Evolutionary conservation across 2,888 invertebrate species (phyloP).

Genomic region (Carterocephalus palaemon): DNA sequence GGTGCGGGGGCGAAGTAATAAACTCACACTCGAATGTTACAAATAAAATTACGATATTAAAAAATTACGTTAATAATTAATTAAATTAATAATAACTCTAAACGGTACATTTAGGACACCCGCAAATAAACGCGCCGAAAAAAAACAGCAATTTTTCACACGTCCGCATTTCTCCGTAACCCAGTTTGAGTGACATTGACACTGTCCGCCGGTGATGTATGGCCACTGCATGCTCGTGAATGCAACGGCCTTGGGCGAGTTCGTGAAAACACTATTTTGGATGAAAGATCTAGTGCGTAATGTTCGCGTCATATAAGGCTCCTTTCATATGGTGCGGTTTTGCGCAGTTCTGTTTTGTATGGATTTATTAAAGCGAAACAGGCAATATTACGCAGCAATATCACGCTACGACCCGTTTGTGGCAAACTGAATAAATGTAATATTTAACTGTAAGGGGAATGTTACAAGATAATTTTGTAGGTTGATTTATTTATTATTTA

Average conservation of each 20-base stretch:
- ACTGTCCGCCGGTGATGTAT: constrained; percentile 17
- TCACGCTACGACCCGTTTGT: too few species aligned
- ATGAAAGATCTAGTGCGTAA: constrained; percentile 12
- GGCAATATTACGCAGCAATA: too few species aligned
- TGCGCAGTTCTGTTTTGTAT: neutral
- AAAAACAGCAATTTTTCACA: constrained; percentile 24
- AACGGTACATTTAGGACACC: constrained; percentile 17
- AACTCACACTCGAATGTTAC: too few species aligned
- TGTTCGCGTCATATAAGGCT: neutral
- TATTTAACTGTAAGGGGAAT: too few species aligned
- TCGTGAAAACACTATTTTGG: constrained; percentile 9
- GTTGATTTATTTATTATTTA: too few species aligned
- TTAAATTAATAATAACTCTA: too few species aligned
- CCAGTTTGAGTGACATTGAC: constrained; percentile 29
- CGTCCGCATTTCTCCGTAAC: constrained; percentile 18
- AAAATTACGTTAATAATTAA: too few species aligned
- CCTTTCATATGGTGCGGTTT: neutral
- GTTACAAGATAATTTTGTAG: too few species aligned
- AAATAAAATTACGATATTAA: too few species aligned
- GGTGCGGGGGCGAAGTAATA: too few species aligned
- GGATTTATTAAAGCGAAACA: neutral
- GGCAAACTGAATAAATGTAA: too few species aligned
- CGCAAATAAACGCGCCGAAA: constrained; percentile 14
- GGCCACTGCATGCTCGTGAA: constrained; percentile 8
- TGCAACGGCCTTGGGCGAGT: constrained; percentile 5